Base-by-base conservation (phyloP, 37 sponge, comb jelly and placozoan species). In the Dysidea cf. avara region DNA sequence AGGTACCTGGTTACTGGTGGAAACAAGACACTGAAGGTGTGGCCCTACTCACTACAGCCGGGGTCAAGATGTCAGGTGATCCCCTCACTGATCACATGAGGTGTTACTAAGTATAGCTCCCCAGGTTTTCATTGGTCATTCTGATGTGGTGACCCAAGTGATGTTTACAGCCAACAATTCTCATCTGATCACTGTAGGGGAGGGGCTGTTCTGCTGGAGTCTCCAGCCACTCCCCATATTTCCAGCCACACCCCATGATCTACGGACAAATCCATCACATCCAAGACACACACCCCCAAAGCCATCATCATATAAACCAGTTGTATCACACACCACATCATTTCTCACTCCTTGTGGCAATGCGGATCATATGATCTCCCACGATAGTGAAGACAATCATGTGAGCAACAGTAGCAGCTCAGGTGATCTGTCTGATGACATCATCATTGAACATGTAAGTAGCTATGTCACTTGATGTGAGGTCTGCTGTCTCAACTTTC, bases 121-220 rank as follows among this genome's bases (percentile, higher is more conserved):
- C 7, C 32, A 89, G 93, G 85, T 88, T 28, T 92, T 89, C 61
- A 83, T 92, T 48, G 93, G 93, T 0, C 93, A 88, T 67, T 84
- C 77, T 43, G 71, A 51, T 3, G 29, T 57, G 28, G 75, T 92
- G 22, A 67, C 47, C 17, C 67, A 83, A 7, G 46, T 88, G 1
- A 16, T 37, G 39, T 59, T 92, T 49, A 57, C 91, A 46, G 36
- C 56, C 3, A 59, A 75, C 28, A 37, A 46, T 25, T n/a, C 50
- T 5, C 48, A 29, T 1, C 56, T 88, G 7, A 61, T 92, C 54
- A 79, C 76, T 24, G 53, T 86, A 30, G 90, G 84, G 24, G 93
- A 88, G 43, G 84, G 86, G 17, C 46, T 92, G 46, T 84, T 88
- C 49, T 29, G 88, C 24, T 92, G 93, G 93, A 69, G 68, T 33